These are phyloP conservation scores for Nibea coibor DNA, from an alignment of 2,113 vertebrate species.

Conservation along the genomic window DNA sequence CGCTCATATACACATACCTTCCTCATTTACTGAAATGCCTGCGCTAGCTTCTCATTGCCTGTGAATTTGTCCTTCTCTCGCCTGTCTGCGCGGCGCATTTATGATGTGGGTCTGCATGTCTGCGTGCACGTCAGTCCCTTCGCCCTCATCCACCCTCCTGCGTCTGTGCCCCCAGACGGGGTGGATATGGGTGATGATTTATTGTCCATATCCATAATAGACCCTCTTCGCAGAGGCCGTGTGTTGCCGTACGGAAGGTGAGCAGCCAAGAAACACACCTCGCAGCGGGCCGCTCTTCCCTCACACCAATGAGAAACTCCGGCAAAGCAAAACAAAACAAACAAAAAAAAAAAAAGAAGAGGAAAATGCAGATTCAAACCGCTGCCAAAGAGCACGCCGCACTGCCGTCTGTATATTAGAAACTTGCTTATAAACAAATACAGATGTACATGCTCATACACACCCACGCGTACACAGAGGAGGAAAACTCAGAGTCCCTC, in stretches of 20 bases:
- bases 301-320: conserved; percentile 65
- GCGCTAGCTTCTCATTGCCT: conserved; percentile 74
- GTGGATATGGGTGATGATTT: conserved; percentile 86
- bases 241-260: conserved; percentile 75
- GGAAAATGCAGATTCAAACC: conserved; percentile 38
- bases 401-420: conserved; percentile 16
- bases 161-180: conserved; percentile 72
- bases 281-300: conserved; percentile 61
- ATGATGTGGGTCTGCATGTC: conserved; percentile 25
- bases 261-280: conserved; percentile 84
- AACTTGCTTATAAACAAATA: conserved; percentile 3
- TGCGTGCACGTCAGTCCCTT: background rate
- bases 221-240: conserved; percentile 48
- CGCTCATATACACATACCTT: conserved; percentile 36
- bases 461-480: conserved; percentile 20
- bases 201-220: conserved; percentile 82
- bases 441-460: conserved; percentile 26
- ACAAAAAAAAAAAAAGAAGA: conserved; percentile 45
- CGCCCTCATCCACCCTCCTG: conserved; percentile 34
- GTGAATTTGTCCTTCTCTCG: conserved; percentile 32
- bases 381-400: conserved; percentile 16
- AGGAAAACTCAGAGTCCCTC: conserved; percentile 35
- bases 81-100: conserved; percentile 9
- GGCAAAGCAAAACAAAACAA: conserved; percentile 79
- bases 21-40: conserved; percentile 79